These are phyloP conservation scores for Oasisia sp. DNA, from an alignment of 2,888 invertebrate species.

Conservation along the genomic window DNA sequence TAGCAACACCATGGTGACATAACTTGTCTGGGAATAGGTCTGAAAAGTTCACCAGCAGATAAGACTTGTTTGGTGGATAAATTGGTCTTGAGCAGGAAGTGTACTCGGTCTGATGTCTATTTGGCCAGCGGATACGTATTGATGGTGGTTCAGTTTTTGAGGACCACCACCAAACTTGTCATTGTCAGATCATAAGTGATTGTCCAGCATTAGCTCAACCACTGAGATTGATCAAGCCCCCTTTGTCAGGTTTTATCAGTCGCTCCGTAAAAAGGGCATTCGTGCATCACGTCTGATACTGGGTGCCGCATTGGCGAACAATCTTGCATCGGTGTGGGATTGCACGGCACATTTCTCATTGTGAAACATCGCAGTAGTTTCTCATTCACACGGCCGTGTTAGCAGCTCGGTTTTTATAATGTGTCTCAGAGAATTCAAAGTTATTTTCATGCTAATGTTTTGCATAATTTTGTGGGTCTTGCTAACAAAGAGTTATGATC, in stretches of 20 bases:
- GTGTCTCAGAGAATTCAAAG: background rate
- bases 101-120: background rate
- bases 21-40: no score
- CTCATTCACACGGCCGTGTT: background rate
- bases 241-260: conserved; percentile 1
- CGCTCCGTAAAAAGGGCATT: background rate
- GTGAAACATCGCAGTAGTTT: background rate
- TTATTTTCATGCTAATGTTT: background rate
- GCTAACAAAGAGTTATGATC: background rate
- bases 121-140: background rate
- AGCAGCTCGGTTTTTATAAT: background rate
- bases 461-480: background rate
- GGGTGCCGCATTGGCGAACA: background rate
- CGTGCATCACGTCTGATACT: background rate
- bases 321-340: background rate
- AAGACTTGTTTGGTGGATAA: background rate
- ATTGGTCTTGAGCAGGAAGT: no score
- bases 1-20: background rate
- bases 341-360: background rate
- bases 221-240: background rate
- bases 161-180: background rate
- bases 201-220: background rate
- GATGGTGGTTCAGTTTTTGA: background rate
- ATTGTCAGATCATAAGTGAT: background rate
- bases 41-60: background rate